phyloP scores from a whole-genome alignment of 2,113 vertebrate genomes.

The Polypterus senegalus region DNA sequence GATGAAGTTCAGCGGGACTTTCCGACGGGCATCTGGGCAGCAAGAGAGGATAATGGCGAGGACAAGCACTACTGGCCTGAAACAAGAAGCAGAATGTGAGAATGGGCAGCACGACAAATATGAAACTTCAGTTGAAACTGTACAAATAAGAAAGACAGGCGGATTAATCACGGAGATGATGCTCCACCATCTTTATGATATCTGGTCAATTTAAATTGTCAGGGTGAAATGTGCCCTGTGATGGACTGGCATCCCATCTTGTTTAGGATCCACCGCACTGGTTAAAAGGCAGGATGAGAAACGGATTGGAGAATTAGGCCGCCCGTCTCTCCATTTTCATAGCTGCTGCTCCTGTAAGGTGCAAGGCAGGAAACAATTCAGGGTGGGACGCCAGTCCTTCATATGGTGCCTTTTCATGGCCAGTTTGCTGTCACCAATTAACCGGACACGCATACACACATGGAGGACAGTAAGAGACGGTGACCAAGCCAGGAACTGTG shows the following conservation, averaged over 20 bases:
- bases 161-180: not conserved
- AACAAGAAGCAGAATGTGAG: conserved; percentile 22
- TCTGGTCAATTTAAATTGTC: not conserved
- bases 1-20: conserved; percentile 63
- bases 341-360: too few species aligned
- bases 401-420: too few species aligned
- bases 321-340: too few species aligned
- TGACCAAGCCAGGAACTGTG: too few species aligned
- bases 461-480: too few species aligned
- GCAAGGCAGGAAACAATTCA: too few species aligned
- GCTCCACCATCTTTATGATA: not conserved
- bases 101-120: conserved; percentile 3
- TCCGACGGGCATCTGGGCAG: conserved; percentile 47
- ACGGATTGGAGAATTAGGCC: too few species aligned
- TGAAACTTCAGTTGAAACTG: not conserved
- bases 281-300: too few species aligned
- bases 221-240: not conserved
- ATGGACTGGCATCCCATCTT: not conserved
- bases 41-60: conserved; percentile 50
- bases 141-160: not conserved
- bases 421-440: too few species aligned
- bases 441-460: too few species aligned
- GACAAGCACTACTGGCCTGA: conserved; percentile 33
- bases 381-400: too few species aligned
- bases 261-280: not conserved